These are phyloP conservation scores for Microhierax caerulescens DNA, from an alignment of 2,797 vertebrate genomes.

Conservation along the genomic window DNA sequence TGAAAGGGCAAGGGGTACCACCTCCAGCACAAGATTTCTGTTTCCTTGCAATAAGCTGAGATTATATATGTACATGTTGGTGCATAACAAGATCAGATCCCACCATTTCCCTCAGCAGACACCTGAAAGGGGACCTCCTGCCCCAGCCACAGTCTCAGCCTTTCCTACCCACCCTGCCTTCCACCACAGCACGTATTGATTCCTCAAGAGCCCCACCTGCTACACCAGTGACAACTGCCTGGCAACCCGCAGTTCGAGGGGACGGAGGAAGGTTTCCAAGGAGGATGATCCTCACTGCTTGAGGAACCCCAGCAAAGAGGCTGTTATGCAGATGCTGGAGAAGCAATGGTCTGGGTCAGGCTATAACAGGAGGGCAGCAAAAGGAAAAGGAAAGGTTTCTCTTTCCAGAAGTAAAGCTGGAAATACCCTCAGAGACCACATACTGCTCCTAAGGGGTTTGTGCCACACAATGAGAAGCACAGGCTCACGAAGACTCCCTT, in stretches of 20 bases:
- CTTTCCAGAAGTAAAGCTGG: background rate
- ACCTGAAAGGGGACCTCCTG: background rate
- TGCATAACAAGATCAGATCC: background rate
- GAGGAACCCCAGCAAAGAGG: background rate
- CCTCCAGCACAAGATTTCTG: background rate
- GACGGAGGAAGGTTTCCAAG: background rate
- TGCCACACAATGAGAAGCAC: background rate
- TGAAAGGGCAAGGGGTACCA: background rate
- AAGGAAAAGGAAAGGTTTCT: background rate
- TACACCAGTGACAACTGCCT: background rate
- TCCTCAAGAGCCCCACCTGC: background rate
- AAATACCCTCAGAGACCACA: background rate
- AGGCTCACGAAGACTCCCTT: background rate
- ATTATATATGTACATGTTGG: accelerated
- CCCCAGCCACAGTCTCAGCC: background rate
- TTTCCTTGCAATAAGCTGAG: background rate
- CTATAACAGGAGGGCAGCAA: background rate
- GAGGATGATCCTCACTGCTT: background rate
- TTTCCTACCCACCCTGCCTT: background rate
- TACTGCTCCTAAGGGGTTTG: background rate
- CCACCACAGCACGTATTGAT: accelerated
- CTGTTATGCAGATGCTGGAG: background rate
- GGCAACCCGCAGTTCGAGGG: background rate
- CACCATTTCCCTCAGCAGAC: background rate
- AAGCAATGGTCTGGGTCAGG: background rate